phyloP scores from a whole-genome alignment of 2,113 vertebrate genomes.

The Plecotus auritus region DNA sequence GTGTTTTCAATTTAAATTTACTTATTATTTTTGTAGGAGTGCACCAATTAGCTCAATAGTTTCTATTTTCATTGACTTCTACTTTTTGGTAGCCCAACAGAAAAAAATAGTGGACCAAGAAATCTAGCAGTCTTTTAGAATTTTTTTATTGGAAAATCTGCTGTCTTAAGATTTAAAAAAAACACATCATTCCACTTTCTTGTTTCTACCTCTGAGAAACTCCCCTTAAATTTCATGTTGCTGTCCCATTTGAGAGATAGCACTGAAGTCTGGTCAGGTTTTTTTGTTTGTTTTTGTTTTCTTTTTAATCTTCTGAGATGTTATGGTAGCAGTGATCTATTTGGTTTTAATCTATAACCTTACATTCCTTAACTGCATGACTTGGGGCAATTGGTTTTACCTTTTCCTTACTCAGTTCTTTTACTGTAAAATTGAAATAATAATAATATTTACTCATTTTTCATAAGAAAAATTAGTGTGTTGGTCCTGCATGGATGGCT shows the following conservation, averaged over 20 bases:
- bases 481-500: neutral
- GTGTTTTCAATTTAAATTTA: neutral
- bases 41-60: neutral
- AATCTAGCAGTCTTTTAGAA: neutral
- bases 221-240: neutral
- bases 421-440: neutral
- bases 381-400: neutral
- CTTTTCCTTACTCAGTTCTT: neutral
- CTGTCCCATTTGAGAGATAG: neutral
- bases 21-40: neutral
- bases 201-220: neutral
- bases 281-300: neutral
- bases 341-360: neutral
- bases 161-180: neutral
- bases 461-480: neutral
- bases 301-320: neutral
- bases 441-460: neutral
- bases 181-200: neutral
- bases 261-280: neutral
- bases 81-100: neutral
- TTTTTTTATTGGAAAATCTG: neutral
- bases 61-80: neutral
- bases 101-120: neutral
- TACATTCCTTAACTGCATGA: neutral
- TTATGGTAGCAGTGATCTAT: neutral